A percentile compares a stretch with the other conserved stretches of the same genome.
phyloP scores from a whole-genome alignment of 30 jellyfish, hydroid and myxozoan species.

The Nemopilema nomurai region DNA sequence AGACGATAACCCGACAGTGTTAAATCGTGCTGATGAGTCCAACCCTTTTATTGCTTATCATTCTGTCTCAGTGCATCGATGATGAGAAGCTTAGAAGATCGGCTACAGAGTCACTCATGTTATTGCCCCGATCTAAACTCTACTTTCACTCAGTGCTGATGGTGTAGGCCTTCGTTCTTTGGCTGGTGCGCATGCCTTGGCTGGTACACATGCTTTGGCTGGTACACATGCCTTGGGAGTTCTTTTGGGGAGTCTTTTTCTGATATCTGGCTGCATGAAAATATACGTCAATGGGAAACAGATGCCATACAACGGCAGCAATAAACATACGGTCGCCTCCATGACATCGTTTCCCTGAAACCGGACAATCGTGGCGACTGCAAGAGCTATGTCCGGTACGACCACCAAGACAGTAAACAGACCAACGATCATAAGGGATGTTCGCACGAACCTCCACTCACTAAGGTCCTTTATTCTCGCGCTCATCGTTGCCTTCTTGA shows the following conservation, averaged over 20 bases:
- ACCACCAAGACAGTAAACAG: not conserved
- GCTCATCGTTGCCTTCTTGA: not conserved
- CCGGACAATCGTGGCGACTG: not conserved
- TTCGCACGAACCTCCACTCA: not conserved
- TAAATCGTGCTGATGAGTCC: too few relatives aligned
- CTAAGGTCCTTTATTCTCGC: not conserved
- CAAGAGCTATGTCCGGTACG: not conserved
- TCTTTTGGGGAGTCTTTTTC: not conserved
- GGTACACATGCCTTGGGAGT: not conserved
- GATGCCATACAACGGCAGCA: not conserved
- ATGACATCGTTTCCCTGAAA: not conserved
- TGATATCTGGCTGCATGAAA: conserved; percentile 2
- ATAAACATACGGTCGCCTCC: too few relatives aligned
- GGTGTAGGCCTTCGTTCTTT: too few relatives aligned
- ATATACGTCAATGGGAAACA: not conserved
- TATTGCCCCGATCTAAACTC: too few relatives aligned
- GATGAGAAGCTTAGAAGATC: too few relatives aligned
- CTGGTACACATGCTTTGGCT: not conserved
- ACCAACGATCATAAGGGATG: not conserved
- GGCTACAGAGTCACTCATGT: too few relatives aligned
- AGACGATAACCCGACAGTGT: too few relatives aligned
- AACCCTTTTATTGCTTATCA: too few relatives aligned
- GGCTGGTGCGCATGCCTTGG: too few relatives aligned
- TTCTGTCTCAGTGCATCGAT: too few relatives aligned
- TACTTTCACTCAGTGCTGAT: too few relatives aligned